A percentile compares a stretch with the other conserved stretches of the same genome.
phyloP scores from a whole-genome alignment of 2,113 vertebrate genomes.

The Nymphicus hollandicus region DNA sequence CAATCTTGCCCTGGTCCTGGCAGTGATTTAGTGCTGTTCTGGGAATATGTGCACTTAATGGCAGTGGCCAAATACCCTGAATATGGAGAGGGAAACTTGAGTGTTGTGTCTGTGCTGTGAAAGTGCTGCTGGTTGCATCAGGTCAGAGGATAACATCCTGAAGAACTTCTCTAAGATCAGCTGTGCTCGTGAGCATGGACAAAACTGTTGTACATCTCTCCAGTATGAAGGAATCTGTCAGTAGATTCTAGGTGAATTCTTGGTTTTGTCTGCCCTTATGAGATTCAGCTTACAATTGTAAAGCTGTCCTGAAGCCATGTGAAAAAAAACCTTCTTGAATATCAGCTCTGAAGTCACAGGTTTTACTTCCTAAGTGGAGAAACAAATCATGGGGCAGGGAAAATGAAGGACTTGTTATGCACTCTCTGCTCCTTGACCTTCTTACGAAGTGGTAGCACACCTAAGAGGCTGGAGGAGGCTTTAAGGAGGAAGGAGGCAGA shows the following conservation, averaged over 20 bases:
- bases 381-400: not conserved
- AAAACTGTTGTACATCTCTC: not conserved
- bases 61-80: not conserved
- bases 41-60: not conserved
- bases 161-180: not conserved
- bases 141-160: not conserved
- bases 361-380: not conserved
- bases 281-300: not conserved
- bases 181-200: not conserved
- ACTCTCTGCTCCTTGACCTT: not conserved
- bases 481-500: not conserved
- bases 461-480: not conserved
- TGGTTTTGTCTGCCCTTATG: not conserved
- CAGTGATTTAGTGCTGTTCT: not conserved
- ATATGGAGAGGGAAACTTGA: not conserved
- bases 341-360: not conserved
- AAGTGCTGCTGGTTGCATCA: not conserved
- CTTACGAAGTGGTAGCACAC: not conserved
- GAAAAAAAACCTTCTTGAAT: not conserved
- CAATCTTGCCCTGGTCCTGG: not conserved
- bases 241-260: not conserved
- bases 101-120: not conserved
- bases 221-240: not conserved
- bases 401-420: not conserved
- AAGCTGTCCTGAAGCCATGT: not conserved